Conservation (phyloP, 2,113 vertebrate genomes). For the Microtus montanus region DNA sequence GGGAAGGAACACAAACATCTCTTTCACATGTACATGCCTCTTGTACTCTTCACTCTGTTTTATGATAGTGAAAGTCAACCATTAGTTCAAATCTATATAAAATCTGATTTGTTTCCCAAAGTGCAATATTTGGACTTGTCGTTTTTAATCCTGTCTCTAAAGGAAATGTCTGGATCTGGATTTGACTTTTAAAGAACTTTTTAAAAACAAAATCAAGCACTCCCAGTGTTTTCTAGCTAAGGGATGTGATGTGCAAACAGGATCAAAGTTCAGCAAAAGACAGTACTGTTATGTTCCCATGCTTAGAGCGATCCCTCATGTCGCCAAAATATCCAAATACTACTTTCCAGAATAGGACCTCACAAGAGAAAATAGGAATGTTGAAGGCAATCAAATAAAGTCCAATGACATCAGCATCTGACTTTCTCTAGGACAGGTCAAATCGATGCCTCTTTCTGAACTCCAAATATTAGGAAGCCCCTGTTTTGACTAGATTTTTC, state of each 20-base stretch:
- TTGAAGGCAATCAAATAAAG: not conserved
- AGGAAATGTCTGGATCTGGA: not conserved
- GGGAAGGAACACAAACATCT: not conserved
- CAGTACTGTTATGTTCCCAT: not conserved
- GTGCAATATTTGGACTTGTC: not conserved
- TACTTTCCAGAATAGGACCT: not conserved
- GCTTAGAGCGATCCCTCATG: not conserved
- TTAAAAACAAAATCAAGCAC: not conserved
- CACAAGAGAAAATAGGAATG: not conserved
- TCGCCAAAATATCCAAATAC: not conserved
- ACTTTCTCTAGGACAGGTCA: not conserved
- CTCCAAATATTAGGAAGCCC: not conserved
- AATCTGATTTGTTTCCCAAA: constrained; percentile 7
- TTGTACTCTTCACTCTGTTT: not conserved
- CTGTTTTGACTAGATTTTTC: not conserved
- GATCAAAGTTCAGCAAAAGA: not conserved
- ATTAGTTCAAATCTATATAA: not conserved
- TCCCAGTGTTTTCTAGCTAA: not conserved
- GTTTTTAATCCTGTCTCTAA: not conserved
- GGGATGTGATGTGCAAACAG: not conserved
- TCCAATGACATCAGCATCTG: not conserved
- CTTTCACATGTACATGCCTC: not conserved
- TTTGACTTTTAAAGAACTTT: not conserved
- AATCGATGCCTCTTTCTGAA: not conserved
- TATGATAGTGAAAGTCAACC: not conserved